Percentiles rank a stretch among this genome's conserved stretches.
phyloP scores from a whole-genome alignment of 2,797 vertebrate genomes.

The Leptodactylus fallax region DNA sequence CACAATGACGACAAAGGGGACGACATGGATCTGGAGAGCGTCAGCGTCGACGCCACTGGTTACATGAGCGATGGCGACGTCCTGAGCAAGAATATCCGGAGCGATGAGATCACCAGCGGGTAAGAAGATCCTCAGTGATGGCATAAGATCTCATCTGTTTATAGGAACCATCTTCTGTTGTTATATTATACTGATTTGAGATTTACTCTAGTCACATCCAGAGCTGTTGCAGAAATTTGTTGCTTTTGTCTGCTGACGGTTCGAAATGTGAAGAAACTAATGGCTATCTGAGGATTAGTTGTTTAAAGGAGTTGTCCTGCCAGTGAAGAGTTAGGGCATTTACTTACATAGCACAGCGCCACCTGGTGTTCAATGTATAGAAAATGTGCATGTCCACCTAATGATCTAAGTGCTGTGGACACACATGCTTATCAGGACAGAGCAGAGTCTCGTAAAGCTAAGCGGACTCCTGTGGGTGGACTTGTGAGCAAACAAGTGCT shows the following conservation, averaged over 20 bases:
- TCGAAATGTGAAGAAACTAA: no score
- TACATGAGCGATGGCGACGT: constrained; percentile 98
- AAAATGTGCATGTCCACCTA: no score
- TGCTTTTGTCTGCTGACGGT: neutral
- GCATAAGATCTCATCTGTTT: neutral
- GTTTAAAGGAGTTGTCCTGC: no score
- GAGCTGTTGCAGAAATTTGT: neutral
- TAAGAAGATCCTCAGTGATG: constrained; percentile 66
- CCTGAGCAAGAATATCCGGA: constrained; percentile 88
- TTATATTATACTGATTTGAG: neutral
- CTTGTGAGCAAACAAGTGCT: no score
- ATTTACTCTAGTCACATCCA: neutral
- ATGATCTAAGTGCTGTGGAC: no score
- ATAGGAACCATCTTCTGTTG: neutral
- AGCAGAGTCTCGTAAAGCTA: no score
- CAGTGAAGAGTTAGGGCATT: no score
- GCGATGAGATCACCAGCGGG: constrained; percentile 93
- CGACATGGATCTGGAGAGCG: constrained; percentile 81
- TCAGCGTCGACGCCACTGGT: constrained; percentile 87
- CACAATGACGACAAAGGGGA: constrained; percentile 82
- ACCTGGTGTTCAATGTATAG: no score
- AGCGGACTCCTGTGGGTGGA: no score
- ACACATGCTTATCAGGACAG: no score
- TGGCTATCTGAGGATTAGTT: no score
- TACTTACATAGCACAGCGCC: no score